Evolutionary conservation across 2,113 vertebrate genomes (phyloP).

Genomic region (Gadus macrocephalus): DNA sequence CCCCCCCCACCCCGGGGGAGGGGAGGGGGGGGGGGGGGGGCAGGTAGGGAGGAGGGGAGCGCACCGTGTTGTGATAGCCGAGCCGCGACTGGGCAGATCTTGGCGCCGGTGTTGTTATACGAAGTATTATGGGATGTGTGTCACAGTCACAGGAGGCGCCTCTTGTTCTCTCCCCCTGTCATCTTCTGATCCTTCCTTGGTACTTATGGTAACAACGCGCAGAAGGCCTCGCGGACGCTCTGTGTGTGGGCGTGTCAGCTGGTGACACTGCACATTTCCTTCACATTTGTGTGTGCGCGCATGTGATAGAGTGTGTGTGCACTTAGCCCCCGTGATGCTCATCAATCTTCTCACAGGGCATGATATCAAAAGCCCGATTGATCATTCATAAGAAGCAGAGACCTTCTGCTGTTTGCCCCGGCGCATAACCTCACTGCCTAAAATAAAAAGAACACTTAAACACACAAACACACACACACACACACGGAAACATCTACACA

Average conservation of each 20-base stretch:
- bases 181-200: neutral
- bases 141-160: no score
- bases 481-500: no score
- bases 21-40: no score
- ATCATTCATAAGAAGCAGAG: slow-evolving; percentile 49
- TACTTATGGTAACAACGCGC: neutral
- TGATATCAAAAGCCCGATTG: slow-evolving; percentile 50
- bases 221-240: no score
- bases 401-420: slow-evolving; percentile 26
- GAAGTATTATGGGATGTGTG: neutral
- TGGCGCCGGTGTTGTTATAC: neutral
- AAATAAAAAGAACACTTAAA: slow-evolving; percentile 7
- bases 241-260: neutral
- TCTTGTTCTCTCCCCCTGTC: neutral
- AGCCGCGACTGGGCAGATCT: no score
- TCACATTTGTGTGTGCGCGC: no score
- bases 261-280: no score
- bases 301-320: neutral
- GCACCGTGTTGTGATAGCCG: no score
- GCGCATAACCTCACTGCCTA: slow-evolving; percentile 18
- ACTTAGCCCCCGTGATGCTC: slow-evolving; percentile 57
- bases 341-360: slow-evolving; percentile 43
- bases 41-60: no score
- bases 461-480: neutral
- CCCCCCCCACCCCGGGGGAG: no score